Percentiles rank a stretch among this genome's conserved stretches.
Evolutionary conservation across 2,113 vertebrate species (phyloP).

Genomic region (Dendrocopos noguchii): DNA sequence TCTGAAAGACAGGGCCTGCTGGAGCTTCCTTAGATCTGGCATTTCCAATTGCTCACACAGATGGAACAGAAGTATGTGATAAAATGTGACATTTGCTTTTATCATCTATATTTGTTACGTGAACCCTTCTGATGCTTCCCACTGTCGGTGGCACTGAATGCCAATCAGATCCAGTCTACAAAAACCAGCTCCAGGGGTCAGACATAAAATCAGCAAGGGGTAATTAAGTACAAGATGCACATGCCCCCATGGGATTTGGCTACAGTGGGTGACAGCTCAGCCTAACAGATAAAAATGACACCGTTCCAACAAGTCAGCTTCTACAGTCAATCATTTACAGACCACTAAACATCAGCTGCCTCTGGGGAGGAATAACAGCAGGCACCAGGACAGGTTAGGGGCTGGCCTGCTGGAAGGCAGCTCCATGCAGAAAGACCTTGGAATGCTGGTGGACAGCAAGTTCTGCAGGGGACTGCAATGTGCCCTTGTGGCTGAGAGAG

Average conservation of each 20-base stretch:
- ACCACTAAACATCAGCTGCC: neutral
- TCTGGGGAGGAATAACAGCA: too few species aligned
- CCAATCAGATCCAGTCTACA: neutral
- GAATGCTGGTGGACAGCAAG: too few species aligned
- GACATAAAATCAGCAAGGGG: constrained; percentile 16
- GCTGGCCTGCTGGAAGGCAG: too few species aligned
- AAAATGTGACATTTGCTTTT: constrained; percentile 80
- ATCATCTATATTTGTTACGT: constrained; percentile 73
- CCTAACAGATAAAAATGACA: neutral
- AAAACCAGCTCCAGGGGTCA: constrained; percentile 24
- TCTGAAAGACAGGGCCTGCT: constrained; percentile 35
- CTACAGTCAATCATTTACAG: neutral
- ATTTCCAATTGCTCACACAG: constrained; percentile 75
- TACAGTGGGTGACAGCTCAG: neutral
- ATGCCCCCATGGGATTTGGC: neutral
- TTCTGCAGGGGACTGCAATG: too few species aligned
- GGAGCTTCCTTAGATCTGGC: constrained; percentile 65
- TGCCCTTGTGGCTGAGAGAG: too few species aligned
- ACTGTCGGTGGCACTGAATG: neutral
- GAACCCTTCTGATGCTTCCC: constrained; percentile 60
- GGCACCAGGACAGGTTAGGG: too few species aligned
- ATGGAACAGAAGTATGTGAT: constrained; percentile 75
- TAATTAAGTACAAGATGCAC: constrained; percentile 20
- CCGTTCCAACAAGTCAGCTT: neutral
- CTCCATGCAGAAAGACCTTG: too few species aligned